phyloP scores from a whole-genome alignment of 2,113 vertebrate species.

The Chaenocephalus aceratus region DNA sequence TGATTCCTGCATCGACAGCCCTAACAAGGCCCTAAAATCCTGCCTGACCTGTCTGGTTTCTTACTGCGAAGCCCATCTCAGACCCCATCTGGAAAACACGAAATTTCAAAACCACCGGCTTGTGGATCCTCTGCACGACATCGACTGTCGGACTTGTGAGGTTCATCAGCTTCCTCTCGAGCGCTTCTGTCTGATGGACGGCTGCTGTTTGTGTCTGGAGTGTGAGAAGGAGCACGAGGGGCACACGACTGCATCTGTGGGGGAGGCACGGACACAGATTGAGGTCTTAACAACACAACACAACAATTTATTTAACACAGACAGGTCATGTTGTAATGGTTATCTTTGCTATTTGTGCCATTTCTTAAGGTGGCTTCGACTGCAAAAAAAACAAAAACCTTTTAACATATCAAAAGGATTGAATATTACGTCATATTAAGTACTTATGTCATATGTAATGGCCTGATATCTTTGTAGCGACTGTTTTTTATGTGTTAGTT shows the following conservation, averaged over 20 bases:
- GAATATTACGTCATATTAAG: not conserved
- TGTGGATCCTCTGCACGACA: conserved; percentile 82
- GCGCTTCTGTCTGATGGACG: conserved; percentile 83
- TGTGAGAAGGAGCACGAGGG: conserved; percentile 77
- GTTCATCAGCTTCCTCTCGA: conserved; percentile 86
- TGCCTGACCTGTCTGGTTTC: conserved; percentile 92
- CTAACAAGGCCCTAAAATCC: conserved; percentile 81
- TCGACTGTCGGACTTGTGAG: conserved; percentile 81
- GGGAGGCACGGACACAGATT: conserved; percentile 76
- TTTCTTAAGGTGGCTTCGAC: not conserved
- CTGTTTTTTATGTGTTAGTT: conserved; percentile 19
- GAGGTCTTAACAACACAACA: conserved; percentile 72
- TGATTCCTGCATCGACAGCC: conserved; percentile 84
- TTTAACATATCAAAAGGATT: not conserved
- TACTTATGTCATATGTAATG: not conserved
- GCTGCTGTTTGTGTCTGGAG: conserved; percentile 84
- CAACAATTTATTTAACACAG: not conserved
- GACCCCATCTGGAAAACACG: conserved; percentile 86
- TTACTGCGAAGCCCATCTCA: conserved; percentile 89
- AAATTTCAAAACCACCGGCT: conserved; percentile 88
- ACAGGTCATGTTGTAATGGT: too few relatives aligned
- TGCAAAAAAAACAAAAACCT: not conserved
- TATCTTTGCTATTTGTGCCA: not conserved
- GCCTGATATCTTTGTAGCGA: not conserved
- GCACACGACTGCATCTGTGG: conserved; percentile 58